Evolutionary conservation across 1,140 invertebrate species (phyloP).

Genomic region (Drosophila micromelanica): DNA sequence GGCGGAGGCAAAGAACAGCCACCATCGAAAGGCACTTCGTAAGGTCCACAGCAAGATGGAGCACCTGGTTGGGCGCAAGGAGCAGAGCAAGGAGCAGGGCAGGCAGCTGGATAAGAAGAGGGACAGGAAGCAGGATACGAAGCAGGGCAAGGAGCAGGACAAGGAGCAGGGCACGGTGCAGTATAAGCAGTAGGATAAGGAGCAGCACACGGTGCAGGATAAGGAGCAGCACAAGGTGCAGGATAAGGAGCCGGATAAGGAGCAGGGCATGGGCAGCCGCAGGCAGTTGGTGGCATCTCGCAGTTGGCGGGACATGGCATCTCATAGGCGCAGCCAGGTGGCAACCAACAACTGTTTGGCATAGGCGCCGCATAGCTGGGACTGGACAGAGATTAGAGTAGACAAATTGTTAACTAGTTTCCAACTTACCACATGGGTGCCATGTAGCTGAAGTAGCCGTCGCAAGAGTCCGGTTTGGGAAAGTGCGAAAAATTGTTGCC

Average conservation of each 20-base stretch:
- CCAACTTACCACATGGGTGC: not conserved
- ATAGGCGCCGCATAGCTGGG: not conserved
- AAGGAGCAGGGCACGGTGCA: not conserved
- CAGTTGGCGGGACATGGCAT: not conserved
- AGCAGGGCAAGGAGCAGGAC: too few species aligned
- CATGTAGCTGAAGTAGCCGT: not conserved
- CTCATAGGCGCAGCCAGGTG: not conserved
- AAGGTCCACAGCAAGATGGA: not conserved
- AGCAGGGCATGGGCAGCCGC: too few species aligned
- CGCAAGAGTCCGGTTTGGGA: not conserved
- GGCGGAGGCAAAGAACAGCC: not conserved
- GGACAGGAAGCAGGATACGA: too few species aligned
- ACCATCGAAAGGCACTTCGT: not conserved
- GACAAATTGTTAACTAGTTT: too few species aligned
- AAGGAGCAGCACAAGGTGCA: too few species aligned
- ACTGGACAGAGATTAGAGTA: not conserved
- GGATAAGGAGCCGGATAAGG: too few species aligned
- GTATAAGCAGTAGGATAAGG: not conserved
- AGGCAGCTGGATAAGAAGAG: too few species aligned
- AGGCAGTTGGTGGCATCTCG: not conserved
- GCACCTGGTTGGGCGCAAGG: not conserved
- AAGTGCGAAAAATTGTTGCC: slow-evolving; percentile 37
- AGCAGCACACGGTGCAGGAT: too few species aligned
- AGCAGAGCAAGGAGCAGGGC: not conserved
- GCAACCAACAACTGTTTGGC: not conserved